These are phyloP conservation scores for Grallaria varia DNA, from an alignment of 2,113 vertebrate species.

Conservation along the genomic window DNA sequence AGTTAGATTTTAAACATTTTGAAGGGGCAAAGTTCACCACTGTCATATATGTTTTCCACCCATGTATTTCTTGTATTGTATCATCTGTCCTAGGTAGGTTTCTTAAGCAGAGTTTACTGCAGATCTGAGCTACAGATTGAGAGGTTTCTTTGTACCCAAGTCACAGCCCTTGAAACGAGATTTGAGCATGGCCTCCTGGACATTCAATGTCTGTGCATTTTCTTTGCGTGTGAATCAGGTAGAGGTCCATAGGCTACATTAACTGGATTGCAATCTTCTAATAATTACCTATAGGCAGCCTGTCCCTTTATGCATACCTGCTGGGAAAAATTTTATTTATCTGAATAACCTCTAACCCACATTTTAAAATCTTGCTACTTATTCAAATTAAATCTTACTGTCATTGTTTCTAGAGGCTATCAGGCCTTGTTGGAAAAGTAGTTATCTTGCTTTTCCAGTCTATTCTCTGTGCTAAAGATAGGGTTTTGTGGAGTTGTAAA, in stretches of 20 bases:
- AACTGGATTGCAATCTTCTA: constrained; percentile 25
- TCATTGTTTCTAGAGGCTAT: constrained; percentile 32
- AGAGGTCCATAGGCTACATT: not conserved
- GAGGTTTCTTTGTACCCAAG: not conserved
- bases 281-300: not conserved
- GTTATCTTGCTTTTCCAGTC: not conserved
- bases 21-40: not conserved
- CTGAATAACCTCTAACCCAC: not conserved
- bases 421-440: not conserved
- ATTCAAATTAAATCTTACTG: constrained; percentile 33
- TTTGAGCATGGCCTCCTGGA: not conserved
- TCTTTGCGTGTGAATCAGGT: constrained; percentile 9
- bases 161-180: not conserved
- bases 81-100: not conserved
- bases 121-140: not conserved
- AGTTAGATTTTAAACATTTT: not conserved
- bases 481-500: not conserved
- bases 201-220: not conserved
- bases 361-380: constrained; percentile 25
- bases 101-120: not conserved
- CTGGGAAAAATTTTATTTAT: constrained; percentile 2
- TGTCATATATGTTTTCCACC: not conserved
- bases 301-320: not conserved
- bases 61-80: not conserved
- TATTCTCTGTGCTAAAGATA: not conserved